A percentile compares a stretch with the other conserved stretches of the same genome.
Evolutionary conservation across 1,140 invertebrate genomes (phyloP).

Genomic region (Drosophila orena): DNA sequence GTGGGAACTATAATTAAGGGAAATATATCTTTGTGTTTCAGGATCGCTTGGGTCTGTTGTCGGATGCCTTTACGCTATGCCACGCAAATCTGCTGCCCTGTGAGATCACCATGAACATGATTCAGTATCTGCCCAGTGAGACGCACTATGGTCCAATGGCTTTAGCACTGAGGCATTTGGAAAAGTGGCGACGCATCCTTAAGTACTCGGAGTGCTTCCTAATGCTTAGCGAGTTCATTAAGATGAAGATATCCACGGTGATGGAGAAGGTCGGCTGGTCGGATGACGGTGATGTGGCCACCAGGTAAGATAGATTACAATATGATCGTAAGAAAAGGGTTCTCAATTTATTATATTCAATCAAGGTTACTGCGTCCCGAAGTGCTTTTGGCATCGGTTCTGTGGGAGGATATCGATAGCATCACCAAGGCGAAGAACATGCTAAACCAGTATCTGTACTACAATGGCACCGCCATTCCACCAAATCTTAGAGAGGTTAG

Average conservation of each 20-base stretch:
- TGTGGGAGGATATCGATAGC: slow-evolving; percentile 84
- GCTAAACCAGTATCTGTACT: slow-evolving; percentile 79
- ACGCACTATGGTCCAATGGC: slow-evolving; percentile 91
- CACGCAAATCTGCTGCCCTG: slow-evolving; percentile 90
- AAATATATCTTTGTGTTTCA: slow-evolving; percentile 42
- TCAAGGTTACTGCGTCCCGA: slow-evolving; percentile 76
- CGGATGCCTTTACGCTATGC: slow-evolving; percentile 91
- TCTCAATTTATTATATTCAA: not conserved
- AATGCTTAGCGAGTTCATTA: slow-evolving; percentile 88
- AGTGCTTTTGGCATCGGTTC: slow-evolving; percentile 75
- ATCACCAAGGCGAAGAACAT: slow-evolving; percentile 82
- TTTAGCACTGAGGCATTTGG: slow-evolving; percentile 89
- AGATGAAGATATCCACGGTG: slow-evolving; percentile 87
- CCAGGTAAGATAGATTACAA: slow-evolving; percentile 85
- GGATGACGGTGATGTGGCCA: slow-evolving; percentile 89
- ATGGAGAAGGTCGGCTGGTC: slow-evolving; percentile 88
- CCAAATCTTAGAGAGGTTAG: slow-evolving; percentile 82
- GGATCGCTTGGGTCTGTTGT: slow-evolving; percentile 90
- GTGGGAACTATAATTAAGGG: not conserved
- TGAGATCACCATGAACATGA: slow-evolving; percentile 88
- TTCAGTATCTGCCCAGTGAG: slow-evolving; percentile 90
- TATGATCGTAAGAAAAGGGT: too few relatives aligned
- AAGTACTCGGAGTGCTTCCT: slow-evolving; percentile 89
- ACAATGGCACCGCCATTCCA: slow-evolving; percentile 73
- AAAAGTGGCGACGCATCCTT: slow-evolving; percentile 89